Evolutionary conservation across 2,113 vertebrate genomes (phyloP).

Genomic region (Panthera tigris): DNA sequence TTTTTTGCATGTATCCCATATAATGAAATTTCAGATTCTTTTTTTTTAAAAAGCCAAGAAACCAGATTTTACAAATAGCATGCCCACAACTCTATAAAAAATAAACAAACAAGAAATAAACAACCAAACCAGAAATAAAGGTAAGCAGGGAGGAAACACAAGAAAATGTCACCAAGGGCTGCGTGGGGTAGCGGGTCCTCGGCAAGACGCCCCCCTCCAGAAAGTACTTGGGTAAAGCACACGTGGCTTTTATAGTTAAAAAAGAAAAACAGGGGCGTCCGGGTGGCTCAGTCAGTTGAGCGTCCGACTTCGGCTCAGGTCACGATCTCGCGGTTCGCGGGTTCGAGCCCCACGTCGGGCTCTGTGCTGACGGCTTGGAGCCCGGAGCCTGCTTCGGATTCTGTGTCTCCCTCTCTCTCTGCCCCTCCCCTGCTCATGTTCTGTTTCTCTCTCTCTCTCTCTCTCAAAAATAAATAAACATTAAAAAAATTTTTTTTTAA

Average conservation of each 20-base stretch:
- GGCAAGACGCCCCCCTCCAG: neutral
- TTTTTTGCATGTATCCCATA: neutral
- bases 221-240: neutral
- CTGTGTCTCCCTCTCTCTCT: too few species aligned
- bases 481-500: too few species aligned
- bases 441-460: too few species aligned
- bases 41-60: neutral
- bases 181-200: fast-evolving
- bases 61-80: neutral
- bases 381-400: too few species aligned
- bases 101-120: neutral
- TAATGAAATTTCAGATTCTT: neutral
- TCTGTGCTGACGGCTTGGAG: too few species aligned
- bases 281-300: too few species aligned
- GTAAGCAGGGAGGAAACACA: neutral
- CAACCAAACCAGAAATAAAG: neutral
- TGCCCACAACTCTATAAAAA: neutral
- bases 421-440: too few species aligned
- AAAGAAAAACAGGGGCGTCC: too few species aligned
- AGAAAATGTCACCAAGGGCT: fast-evolving
- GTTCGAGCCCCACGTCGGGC: too few species aligned
- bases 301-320: too few species aligned
- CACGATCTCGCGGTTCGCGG: too few species aligned
- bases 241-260: neutral
- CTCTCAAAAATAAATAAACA: too few species aligned